Base-by-base conservation (phyloP, 37 sponge, comb jelly and placozoan species). In the Haliclona indistincta region DNA sequence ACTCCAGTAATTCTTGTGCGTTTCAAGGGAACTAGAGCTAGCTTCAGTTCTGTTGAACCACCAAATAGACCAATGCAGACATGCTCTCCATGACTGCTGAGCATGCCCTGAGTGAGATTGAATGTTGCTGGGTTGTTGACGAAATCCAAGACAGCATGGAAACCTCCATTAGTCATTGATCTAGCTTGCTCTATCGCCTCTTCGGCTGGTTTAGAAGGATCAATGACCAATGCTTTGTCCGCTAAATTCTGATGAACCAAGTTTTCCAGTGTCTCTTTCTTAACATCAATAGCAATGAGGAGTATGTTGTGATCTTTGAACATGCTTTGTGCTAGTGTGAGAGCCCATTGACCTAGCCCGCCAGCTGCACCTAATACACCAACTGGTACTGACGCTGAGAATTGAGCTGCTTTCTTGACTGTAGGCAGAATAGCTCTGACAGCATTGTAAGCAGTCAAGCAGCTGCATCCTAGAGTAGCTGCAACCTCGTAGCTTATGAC, bases 91-190 rank as follows among this genome's bases (percentile, higher is more conserved):
- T 30, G 40, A 13, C 35, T 49, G 13, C 32, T 35, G 6, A 83
- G 67, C 0, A 67, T 4, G 7, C 30, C 23, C 1, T 29, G 8
- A 35, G 62, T 32, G 39, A 83, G 33, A 15, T 22, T 4, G 43
- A 76, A 75, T 32, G 84, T 83, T 25, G 42, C 39, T 29, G 84
- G 43, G 4, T 76, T 68, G 29, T 83, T 83, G 26, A 75, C 84
- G 51, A 83, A 75, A 35, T 83, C 84, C 20, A 83, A 15, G 0
- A 83, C 33, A 33, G 53, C 38, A 51, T 72, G 54, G 13, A 43
- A 38, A 45, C 23, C 29, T 47, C n/a, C n/a, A n/a, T n/a, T n/a
- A n/a, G n/a, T n/a, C n/a, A n/a, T n/a, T n/a, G n/a, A n/a, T n/a
- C n/a, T n/a, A n/a, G n/a, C n/a, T n/a, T n/a, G n/a, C n/a, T n/a